Conservation (phyloP, 2,113 vertebrate species). For the Crypturellus undulatus region DNA sequence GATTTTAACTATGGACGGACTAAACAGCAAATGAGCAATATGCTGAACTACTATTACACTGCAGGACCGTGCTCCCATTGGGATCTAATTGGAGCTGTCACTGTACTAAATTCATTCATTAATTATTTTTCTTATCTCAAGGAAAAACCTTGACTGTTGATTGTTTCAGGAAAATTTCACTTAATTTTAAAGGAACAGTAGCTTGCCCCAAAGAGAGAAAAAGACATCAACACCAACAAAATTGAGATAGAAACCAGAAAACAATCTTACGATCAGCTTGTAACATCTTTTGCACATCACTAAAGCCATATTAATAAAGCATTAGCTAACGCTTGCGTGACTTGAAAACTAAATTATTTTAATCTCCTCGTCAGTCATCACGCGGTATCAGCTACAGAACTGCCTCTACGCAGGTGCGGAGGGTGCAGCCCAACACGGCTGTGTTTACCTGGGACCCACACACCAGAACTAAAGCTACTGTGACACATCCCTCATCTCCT, state of each 20-base stretch:
- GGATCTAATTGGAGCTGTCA: not conserved
- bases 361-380: not conserved
- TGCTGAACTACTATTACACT: not conserved
- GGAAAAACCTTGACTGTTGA: not conserved
- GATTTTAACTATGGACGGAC: not conserved
- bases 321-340: not conserved
- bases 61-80: not conserved
- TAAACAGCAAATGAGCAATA: not conserved
- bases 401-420: not conserved
- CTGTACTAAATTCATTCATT: not conserved
- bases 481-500: not conserved
- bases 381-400: accelerated
- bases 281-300: not conserved
- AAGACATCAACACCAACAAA: not conserved
- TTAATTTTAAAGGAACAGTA: not conserved
- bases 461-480: not conserved
- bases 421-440: not conserved
- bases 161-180: not conserved
- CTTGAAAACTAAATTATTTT: not conserved
- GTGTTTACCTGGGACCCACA: not conserved
- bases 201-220: not conserved
- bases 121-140: not conserved
- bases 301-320: not conserved
- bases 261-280: accelerated
- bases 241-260: not conserved